These are phyloP conservation scores for Anguilla megastoma DNA, from an alignment of 2,797 vertebrate species.

Conservation along the genomic window DNA sequence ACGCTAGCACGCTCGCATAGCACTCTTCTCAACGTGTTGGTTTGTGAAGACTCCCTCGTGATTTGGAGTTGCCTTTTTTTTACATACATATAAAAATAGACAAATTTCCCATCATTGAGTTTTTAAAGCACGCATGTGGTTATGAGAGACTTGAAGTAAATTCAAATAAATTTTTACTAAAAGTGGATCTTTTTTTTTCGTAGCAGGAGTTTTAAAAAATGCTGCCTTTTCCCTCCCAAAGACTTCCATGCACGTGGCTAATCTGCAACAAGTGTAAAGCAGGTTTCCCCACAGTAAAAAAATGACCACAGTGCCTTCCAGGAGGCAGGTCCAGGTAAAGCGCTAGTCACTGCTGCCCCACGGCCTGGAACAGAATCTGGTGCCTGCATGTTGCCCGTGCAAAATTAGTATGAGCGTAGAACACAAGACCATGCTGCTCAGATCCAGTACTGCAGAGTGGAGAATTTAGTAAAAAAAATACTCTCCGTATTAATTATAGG, in stretches of 20 bases:
- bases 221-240: not conserved
- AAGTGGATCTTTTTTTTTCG: not conserved
- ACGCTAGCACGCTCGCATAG: not conserved
- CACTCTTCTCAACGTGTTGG: conserved; percentile 19
- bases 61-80: conserved; percentile 7
- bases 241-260: not conserved
- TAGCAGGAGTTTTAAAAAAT: not conserved
- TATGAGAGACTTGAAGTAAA: conserved; percentile 22
- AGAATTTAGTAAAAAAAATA: too few relatives aligned
- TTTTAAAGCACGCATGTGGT: conserved; percentile 9
- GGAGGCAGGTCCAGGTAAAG: not conserved
- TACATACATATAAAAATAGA: conserved; percentile 34
- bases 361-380: not conserved
- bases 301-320: too few relatives aligned
- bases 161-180: not conserved
- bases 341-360: not conserved
- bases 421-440: not conserved
- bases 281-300: not conserved
- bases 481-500: not conserved
- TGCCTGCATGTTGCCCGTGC: not conserved
- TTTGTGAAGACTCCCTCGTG: conserved; percentile 18
- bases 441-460: not conserved
- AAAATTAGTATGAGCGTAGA: not conserved
- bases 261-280: not conserved
- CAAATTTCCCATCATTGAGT: conserved; percentile 11